A percentile compares a stretch with the other conserved stretches of the same genome.
Evolutionary conservation across 2,888 invertebrate species (phyloP).

Genomic region (Oasisia sp.): DNA sequence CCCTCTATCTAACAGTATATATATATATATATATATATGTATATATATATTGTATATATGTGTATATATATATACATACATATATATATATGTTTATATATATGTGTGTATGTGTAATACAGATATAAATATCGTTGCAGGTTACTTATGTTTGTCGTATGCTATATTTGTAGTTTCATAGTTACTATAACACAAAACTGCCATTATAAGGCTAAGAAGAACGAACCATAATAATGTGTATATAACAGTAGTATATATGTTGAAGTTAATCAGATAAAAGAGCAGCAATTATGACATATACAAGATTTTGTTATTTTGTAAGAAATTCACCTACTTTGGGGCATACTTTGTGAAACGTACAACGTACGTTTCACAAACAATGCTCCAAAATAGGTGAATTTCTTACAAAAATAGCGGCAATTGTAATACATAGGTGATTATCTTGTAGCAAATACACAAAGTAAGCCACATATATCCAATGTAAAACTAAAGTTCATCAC

Average conservation of each 20-base stretch:
- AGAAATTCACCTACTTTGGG: too few species aligned
- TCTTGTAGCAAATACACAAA: not conserved
- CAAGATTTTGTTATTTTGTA: too few species aligned
- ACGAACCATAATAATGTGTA: not conserved
- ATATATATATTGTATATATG: not conserved
- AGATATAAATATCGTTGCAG: not conserved
- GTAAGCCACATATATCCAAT: not conserved
- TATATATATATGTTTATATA: not conserved
- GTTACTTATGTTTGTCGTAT: not conserved
- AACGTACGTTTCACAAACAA: too few species aligned
- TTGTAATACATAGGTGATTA: not conserved
- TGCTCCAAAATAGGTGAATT: too few species aligned
- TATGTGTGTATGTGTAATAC: not conserved
- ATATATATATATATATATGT: not conserved
- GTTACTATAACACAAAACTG: not conserved
- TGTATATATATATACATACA: not conserved
- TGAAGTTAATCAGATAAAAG: too few species aligned
- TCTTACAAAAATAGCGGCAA: not conserved
- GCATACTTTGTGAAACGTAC: too few species aligned
- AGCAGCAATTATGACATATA: too few species aligned
- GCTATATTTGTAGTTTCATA: not conserved
- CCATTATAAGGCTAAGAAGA: not conserved
- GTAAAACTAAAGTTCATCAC: not conserved
- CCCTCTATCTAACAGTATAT: too few species aligned
- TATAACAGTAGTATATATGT: too few species aligned